Base-by-base conservation (phyloP, 2,797 vertebrate genomes). In the Otus scops region DNA sequence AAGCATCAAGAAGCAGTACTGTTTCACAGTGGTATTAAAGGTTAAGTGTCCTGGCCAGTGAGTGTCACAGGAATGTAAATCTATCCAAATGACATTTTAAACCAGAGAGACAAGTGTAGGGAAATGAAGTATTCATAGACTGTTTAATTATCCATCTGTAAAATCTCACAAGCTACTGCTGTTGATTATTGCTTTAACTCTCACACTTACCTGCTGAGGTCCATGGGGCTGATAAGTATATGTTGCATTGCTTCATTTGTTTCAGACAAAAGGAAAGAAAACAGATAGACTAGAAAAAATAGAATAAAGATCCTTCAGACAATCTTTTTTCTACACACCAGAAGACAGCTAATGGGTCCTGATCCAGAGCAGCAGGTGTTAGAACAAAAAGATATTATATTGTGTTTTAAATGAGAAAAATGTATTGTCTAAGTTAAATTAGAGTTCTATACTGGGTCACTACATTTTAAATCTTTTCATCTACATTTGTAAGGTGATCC, bases 401-500 rank as follows among this genome's bases (percentile, higher is more conserved):
- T 47, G 16, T 45, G n/a, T 74, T 95, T 85, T 41, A 39, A 88
- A 53, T 70, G 26, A 63, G 36, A 32, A 91, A 43, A 92, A 90
- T 24, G 3, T 30, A 28, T n/a, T 85, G 22, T 53, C 16, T 47
- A 48, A 90, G 6, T 27, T 17, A 82, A 86, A 92, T 93, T 95
- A 90, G 36, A 92, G 85, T 87, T 93, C 74, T 78, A 5, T 10
- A 19, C 27, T 7, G 10, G 20, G 48, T 53, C 30, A 51, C 59
- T 73, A 59, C 1, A 53, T 96, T 91, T 90, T 74, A 79, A 93
- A 32, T 19, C 24, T 92, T 86, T 92, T 76, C 64, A 94, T 94
- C 89, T 91, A 60, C 23, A 15, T 92, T 89, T 76, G 23, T 63
- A 86, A 88, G 56, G 47, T 67, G 56, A 88, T 91, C 34, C 14